Base-by-base conservation (phyloP, 2,797 vertebrate genomes). In the Melanogrammus aeglefinus region DNA sequence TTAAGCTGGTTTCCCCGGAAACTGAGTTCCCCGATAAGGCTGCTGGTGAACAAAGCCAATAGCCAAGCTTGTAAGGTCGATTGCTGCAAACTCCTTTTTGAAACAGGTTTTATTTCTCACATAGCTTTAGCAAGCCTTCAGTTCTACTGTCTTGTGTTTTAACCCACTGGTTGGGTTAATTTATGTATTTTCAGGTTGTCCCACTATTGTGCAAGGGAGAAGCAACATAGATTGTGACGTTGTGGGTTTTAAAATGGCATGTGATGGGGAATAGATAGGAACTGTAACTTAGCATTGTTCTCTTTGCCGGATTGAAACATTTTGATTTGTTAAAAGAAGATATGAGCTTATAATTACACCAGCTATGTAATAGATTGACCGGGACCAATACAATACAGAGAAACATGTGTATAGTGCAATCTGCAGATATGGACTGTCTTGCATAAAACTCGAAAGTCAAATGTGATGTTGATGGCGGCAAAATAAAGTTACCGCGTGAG, bases 151-250 rank as follows among this genome's bases (percentile, higher is more conserved):
- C 6, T 47, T 36, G 78, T 88, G 75, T 86, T 38, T 86, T 84
- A 78, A 84, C 91, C 90, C 90, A 91, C 91, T 92, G 88, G 88
- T 87, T 91, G 89, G 91, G 89, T 87, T 87, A 21, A 33, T 85
- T 77, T 88, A 79, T 89, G 78, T 85, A 18, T 81, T 76, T 86
- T 87, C 78, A 84, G 77, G 85, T 88, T 84, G 77, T 90, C 84
- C 81, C 83, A 78, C 79, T 85, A 66, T 86, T 84, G 41, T 82
- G 79, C 81, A 86, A 77, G 66, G 81, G 36, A 75, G 72, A 88
- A 91, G 88, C 88, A 89, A 91, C 90, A 91, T 90, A 83, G 83
- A 87, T 82, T 75, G 74, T 86, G 77, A 86, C 77, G 31, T 8
- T 78, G 77, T 77, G 63, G 75, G 82, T 81, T 74, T 76, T 81